Evolutionary conservation across 1,140 invertebrate genomes (phyloP).

Genomic region (Eupeodes corollae): DNA sequence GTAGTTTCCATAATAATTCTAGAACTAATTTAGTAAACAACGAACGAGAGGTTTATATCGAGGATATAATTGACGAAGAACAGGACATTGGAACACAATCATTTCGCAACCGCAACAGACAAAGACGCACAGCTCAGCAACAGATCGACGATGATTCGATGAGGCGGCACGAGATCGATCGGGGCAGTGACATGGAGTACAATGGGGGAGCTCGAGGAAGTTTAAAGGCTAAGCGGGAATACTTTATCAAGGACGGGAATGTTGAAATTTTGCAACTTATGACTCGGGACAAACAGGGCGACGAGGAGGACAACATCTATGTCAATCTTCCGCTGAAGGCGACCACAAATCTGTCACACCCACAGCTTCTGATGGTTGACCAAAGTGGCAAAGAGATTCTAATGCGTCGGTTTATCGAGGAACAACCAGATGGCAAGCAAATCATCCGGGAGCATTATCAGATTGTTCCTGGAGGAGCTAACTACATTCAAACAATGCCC

Average conservation of each 20-base stretch:
- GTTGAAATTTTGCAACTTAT: constrained; percentile 70
- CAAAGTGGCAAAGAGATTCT: constrained; percentile 65
- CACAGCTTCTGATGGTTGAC: constrained; percentile 48
- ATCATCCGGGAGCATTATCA: constrained; percentile 45
- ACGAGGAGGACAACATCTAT: constrained; percentile 46
- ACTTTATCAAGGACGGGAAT: constrained; percentile 69
- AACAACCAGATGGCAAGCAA: constrained; percentile 50
- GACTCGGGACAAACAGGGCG: constrained; percentile 46
- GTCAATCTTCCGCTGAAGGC: constrained; percentile 45
- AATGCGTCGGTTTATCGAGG: constrained; percentile 68
- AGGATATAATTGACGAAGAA: constrained; percentile 40
- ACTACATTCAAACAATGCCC: constrained; percentile 29
- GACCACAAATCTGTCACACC: constrained; percentile 45
- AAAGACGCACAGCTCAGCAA: constrained; percentile 29
- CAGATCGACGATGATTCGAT: constrained; percentile 55
- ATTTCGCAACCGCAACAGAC: constrained; percentile 30
- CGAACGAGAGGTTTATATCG: constrained; percentile 48
- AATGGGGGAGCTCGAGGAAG: constrained; percentile 34
- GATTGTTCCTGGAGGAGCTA: constrained; percentile 35
- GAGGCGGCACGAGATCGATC: constrained; percentile 58
- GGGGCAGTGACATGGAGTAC: constrained; percentile 54
- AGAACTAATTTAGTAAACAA: constrained; percentile 37
- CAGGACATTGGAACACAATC: constrained; percentile 38
- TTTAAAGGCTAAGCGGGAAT: constrained; percentile 44
- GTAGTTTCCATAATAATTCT: constrained; percentile 35